phyloP scores from a whole-genome alignment of 2,797 vertebrate species.

The Danio kyathit region DNA sequence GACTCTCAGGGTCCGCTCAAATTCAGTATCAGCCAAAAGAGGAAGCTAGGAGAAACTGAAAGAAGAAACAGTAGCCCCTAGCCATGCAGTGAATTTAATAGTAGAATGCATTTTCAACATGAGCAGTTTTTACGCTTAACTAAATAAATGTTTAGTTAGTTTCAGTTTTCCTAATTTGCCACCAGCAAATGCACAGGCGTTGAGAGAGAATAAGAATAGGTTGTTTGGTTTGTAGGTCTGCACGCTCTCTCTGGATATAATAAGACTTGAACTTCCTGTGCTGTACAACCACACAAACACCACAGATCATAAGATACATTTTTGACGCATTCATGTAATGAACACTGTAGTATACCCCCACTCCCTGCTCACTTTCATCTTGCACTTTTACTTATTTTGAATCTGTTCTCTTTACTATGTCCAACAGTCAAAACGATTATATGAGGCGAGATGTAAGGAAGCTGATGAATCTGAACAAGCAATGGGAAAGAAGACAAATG shows the following conservation, averaged over 20 bases:
- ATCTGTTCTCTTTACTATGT: slow-evolving; percentile 5
- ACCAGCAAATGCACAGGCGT: background rate
- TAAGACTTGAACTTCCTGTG: slow-evolving; percentile 40
- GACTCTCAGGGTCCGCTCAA: background rate
- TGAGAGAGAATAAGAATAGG: background rate
- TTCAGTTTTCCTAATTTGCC: background rate
- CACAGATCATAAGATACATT: background rate
- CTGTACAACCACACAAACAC: slow-evolving; percentile 19
- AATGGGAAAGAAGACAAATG: slow-evolving; percentile 76
- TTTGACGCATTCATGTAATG: background rate
- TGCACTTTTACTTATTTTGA: background rate
- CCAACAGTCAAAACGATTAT: slow-evolving; percentile 85
- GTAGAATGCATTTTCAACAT: background rate
- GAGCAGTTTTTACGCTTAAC: too few species aligned
- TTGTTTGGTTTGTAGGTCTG: background rate
- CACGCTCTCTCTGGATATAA: slow-evolving; percentile 19
- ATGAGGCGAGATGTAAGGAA: slow-evolving; percentile 91
- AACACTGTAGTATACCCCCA: background rate
- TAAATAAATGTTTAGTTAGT: too few species aligned
- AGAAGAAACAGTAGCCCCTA: background rate
- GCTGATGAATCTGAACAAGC: slow-evolving; percentile 86
- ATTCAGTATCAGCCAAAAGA: slow-evolving; percentile 28
- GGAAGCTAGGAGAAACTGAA: slow-evolving; percentile 36
- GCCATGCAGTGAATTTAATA: background rate
- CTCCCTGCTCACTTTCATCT: background rate